Conservation (phyloP, 2,888 invertebrate species). For the Glyphotaelius pellucidus region DNA sequence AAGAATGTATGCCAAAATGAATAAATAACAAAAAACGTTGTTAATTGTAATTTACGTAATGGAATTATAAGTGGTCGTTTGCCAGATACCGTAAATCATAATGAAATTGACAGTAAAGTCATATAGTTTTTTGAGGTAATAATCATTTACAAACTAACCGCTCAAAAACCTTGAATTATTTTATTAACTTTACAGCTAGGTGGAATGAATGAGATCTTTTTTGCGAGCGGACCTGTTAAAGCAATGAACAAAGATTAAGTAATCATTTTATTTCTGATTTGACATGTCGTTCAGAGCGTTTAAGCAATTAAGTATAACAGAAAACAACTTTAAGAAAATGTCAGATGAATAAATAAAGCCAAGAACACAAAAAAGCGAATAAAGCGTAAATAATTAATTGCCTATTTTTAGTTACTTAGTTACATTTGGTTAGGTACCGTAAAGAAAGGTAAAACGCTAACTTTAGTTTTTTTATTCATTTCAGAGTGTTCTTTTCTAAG, state of each 20-base stretch:
- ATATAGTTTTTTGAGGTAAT: constrained; percentile 28
- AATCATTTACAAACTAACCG: constrained; percentile 7
- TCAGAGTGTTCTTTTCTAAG: too few relatives aligned
- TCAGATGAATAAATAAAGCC: not conserved
- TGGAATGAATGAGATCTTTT: not conserved
- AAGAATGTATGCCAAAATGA: not conserved
- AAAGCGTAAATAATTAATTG: not conserved
- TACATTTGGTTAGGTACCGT: not conserved
- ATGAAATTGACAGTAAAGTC: constrained; percentile 44
- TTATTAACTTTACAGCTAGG: constrained; percentile 27
- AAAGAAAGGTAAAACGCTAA: not conserved
- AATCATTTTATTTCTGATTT: not conserved
- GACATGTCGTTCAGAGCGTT: not conserved
- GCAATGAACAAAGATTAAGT: not conserved
- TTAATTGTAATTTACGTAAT: not conserved
- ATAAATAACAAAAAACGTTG: not conserved
- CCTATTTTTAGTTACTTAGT: not conserved
- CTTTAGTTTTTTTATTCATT: not conserved
- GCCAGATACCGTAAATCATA: constrained; percentile 18
- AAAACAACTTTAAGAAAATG: not conserved
- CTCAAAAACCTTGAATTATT: constrained; percentile 39
- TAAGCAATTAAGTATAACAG: not conserved
- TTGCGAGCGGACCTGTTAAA: constrained; percentile 23
- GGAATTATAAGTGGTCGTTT: not conserved
- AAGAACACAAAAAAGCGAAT: not conserved